Evolutionary conservation across 2,797 vertebrate genomes (phyloP).

Genomic region (Halcyon smyrnensis): DNA sequence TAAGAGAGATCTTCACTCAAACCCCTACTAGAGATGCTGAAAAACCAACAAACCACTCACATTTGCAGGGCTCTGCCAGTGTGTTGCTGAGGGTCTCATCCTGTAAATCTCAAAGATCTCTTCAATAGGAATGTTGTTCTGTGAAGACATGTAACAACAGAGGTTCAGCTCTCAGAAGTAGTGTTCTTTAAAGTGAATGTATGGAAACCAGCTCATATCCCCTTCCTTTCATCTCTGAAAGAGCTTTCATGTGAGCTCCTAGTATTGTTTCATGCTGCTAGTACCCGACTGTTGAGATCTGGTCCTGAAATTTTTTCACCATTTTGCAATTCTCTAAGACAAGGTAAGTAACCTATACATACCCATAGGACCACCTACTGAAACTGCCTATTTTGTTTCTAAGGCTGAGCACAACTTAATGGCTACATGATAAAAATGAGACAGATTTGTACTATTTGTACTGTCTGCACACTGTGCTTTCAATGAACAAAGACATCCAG

Average conservation of each 20-base stretch:
- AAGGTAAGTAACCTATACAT: background rate
- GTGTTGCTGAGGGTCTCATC: conserved; percentile 73
- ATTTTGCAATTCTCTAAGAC: background rate
- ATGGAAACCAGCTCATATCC: background rate
- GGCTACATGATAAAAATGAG: too few species aligned
- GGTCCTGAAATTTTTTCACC: background rate
- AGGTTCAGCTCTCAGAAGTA: background rate
- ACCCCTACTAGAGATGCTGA: background rate
- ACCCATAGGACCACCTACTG: background rate
- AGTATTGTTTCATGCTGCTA: background rate
- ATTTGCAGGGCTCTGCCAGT: conserved; percentile 74
- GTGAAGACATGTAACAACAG: conserved; percentile 40
- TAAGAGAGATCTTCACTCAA: background rate
- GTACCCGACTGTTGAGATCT: background rate
- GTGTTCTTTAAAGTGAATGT: background rate
- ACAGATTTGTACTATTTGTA: too few species aligned
- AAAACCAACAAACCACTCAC: background rate
- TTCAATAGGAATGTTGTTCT: conserved; percentile 86
- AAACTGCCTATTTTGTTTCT: background rate
- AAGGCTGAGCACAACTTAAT: too few species aligned
- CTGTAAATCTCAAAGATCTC: conserved; percentile 87
- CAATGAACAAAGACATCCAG: too few species aligned
- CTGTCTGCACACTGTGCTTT: too few species aligned
- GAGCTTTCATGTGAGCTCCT: background rate
- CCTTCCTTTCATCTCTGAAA: background rate